Percentiles rank a stretch among this genome's conserved stretches.
Evolutionary conservation across 2,888 invertebrate species (phyloP).

Genomic region (Sphecodes monilicornis): DNA sequence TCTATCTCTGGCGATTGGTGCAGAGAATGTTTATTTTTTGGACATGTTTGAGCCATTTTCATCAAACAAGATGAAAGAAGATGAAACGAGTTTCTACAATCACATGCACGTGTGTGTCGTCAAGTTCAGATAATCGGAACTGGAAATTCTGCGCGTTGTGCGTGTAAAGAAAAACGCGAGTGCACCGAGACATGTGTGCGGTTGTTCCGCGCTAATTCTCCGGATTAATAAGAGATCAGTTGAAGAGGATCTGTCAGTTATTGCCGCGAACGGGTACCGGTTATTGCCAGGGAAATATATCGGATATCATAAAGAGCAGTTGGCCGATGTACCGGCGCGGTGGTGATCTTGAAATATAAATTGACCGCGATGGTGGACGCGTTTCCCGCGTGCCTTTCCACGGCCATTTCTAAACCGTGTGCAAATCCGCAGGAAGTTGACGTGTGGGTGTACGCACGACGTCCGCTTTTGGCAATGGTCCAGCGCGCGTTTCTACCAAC

Average conservation of each 20-base stretch:
- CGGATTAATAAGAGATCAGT: background rate
- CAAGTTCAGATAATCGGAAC: no score
- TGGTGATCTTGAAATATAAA: slow-evolving; percentile 52
- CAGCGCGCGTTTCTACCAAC: slow-evolving; percentile 52
- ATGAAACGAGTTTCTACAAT: no score
- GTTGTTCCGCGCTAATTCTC: background rate
- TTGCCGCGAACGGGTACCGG: background rate
- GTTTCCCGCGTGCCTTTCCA: slow-evolving; percentile 3
- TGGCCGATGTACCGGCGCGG: background rate
- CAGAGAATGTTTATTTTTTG: no score
- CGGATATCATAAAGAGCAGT: slow-evolving; percentile 29
- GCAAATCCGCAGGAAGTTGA: slow-evolving; percentile 56
- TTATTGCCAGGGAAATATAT: slow-evolving; percentile 34
- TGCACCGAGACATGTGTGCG: background rate
- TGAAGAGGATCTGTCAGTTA: slow-evolving; percentile 26
- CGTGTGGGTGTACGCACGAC: slow-evolving; percentile 40
- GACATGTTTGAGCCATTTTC: no score
- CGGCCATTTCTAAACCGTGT: slow-evolving; percentile 42
- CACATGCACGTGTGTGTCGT: no score
- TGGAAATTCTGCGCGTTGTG: background rate
- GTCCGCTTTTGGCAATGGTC: slow-evolving; percentile 43
- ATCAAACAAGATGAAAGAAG: no score
- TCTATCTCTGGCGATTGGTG: no score
- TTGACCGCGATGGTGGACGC: slow-evolving; percentile 45
- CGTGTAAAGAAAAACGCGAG: background rate